Evolutionary conservation across 2,888 invertebrate species (phyloP).

Genomic region (Synergus laeviventris): DNA sequence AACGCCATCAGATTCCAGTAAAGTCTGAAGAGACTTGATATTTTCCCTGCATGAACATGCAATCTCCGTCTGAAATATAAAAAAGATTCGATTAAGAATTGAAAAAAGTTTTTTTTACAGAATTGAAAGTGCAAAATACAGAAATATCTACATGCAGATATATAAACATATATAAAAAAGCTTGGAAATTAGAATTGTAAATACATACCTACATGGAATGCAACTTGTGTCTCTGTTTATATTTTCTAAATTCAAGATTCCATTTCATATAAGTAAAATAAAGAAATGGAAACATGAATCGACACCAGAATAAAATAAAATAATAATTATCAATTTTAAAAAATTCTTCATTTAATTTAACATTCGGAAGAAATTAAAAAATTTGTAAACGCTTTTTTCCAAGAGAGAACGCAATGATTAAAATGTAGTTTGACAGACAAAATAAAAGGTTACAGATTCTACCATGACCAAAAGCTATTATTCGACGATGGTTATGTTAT

Average conservation of each 20-base stretch:
- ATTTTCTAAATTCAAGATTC: background rate
- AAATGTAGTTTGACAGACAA: background rate
- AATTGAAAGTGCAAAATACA: background rate
- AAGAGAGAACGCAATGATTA: background rate
- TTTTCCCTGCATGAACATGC: conserved; percentile 91
- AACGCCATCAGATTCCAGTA: conserved; percentile 78
- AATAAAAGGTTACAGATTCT: conserved; percentile 11
- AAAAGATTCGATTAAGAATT: conserved; percentile 31
- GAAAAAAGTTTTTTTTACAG: background rate
- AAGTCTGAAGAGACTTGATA: conserved; percentile 86
- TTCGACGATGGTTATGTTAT: background rate
- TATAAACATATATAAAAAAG: background rate
- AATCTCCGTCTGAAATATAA: conserved; percentile 85
- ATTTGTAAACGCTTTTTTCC: too few relatives aligned
- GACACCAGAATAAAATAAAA: too few relatives aligned
- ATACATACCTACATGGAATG: background rate
- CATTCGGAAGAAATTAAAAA: too few relatives aligned
- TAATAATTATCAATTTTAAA: too few relatives aligned
- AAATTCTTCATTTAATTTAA: too few relatives aligned
- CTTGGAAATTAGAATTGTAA: too few relatives aligned
- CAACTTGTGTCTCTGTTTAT: too few relatives aligned
- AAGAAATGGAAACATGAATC: too few relatives aligned
- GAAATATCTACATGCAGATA: background rate
- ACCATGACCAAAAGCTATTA: conserved; percentile 22
- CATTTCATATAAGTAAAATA: background rate